Evolutionary conservation across 30 jellyfish, hydroid and myxozoan genomes (phyloP), one percentile per base, ranked within the genome.

Genomic region (Turritopsis dohrnii): DNA sequence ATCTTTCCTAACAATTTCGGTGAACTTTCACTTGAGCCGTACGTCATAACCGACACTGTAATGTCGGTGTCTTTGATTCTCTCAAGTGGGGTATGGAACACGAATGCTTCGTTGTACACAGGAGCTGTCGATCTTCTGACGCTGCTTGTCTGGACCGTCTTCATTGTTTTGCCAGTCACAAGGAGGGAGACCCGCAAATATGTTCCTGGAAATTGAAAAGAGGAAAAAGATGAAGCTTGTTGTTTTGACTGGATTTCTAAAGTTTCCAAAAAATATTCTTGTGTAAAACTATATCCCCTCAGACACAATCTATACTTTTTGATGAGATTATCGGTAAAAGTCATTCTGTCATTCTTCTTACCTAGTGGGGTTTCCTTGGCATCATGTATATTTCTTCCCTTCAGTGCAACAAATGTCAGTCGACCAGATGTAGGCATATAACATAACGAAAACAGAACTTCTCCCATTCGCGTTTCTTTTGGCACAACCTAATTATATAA

Each of bases 341-440:
- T 41, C 60, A 41, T 3, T 3, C 60, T 5, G 60, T 41, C 60
- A 41, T 41, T 13, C 60, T 41, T 41, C 60, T 21, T 29, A 82
- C 89, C 89, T n/a, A 66, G 18, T 5, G 85, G 85, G 21, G 72
- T 71, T 82, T 72, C 89, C 18, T 29, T 23, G 26, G 52, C 85
- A 18, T 66, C 73, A 18, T 73, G 74, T 27, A 91, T 21, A 53
- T 80, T 84, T 53, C 86, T 86, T 74, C 97, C 97, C 72, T 91
- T 91, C 71, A 91, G 73, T 25, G 96, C 97, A 28, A 91, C 97
- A 60, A 91, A 84, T 1, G 97, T 91, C 71, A 91, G 31, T 31
- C 97, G 80, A 27, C 97, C 97, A 21, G 97, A 86, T 16, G 97
- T 91, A 0, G 97, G 97, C 97, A 91, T 91, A 80, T 91, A 91